phyloP scores from a whole-genome alignment of 2,888 invertebrate species.

The Sisyra nigra region DNA sequence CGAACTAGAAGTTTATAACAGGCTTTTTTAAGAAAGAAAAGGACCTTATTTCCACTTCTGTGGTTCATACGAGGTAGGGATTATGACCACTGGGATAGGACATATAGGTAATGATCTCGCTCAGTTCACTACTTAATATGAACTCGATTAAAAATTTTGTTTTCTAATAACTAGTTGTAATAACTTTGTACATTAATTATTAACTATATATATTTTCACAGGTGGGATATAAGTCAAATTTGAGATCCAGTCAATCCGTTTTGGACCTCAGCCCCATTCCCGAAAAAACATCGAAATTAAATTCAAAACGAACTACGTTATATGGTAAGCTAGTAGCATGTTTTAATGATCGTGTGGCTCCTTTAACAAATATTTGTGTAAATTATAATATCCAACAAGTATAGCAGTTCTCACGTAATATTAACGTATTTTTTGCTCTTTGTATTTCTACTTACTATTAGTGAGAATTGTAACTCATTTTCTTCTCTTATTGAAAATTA shows the following conservation, averaged over 20 bases:
- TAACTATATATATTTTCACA: conserved; percentile 23
- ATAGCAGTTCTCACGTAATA: background rate
- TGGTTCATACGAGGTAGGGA: no score
- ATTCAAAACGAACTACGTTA: conserved; percentile 11
- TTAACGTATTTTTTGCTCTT: background rate
- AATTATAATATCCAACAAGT: background rate
- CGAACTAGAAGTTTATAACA: no score
- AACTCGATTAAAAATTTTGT: no score
- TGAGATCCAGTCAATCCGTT: conserved; percentile 75
- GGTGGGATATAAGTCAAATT: conserved; percentile 62
- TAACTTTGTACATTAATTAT: no score
- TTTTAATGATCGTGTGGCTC: background rate
- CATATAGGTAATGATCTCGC: no score
- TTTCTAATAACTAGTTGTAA: no score
- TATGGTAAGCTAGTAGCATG: conserved; percentile 1
- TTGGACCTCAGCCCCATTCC: conserved; percentile 64
- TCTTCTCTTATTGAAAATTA: conserved; percentile 1
- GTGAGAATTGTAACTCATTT: background rate
- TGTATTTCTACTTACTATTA: background rate
- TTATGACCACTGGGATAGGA: no score
- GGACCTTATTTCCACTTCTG: no score
- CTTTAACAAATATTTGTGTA: conserved; percentile 1
- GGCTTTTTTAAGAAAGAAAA: no score
- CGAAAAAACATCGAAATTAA: conserved; percentile 26
- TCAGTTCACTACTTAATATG: no score